phyloP scores from a whole-genome alignment of 2,797 vertebrate species.

The Bucorvus abyssinicus region DNA sequence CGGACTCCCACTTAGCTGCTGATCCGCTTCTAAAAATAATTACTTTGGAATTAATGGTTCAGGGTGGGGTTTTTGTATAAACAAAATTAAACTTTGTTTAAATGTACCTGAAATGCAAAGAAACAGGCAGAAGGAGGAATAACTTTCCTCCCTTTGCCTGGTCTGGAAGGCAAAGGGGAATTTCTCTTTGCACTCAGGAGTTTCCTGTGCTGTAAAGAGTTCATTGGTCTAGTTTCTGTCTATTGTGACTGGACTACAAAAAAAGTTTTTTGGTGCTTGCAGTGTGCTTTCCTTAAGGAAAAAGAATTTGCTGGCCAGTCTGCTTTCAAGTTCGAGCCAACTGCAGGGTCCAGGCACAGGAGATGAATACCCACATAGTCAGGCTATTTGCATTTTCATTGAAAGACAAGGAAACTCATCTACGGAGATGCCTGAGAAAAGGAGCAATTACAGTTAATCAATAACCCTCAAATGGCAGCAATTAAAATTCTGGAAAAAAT shows the following conservation, averaged over 20 bases:
- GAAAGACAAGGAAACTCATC: not conserved
- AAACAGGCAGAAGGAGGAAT: not conserved
- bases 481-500: constrained; percentile 25
- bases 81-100: not conserved
- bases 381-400: not conserved
- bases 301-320: not conserved
- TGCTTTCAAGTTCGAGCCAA: not conserved
- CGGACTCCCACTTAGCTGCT: not conserved
- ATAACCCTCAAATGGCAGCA: constrained; percentile 43
- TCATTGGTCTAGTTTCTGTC: not conserved
- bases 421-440: constrained; percentile 8
- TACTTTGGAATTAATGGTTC: not conserved
- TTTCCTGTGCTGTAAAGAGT: not conserved
- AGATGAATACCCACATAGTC: not conserved
- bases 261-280: not conserved
- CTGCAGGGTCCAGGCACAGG: not conserved
- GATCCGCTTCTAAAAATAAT: not conserved
- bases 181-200: not conserved
- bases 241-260: not conserved
- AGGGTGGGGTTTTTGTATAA: not conserved
- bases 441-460: constrained; percentile 49
- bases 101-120: not conserved
- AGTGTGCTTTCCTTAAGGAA: not conserved
- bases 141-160: not conserved
- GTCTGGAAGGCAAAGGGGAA: not conserved